Percentiles rank a stretch among this genome's conserved stretches.
Conservation (phyloP, 2,888 invertebrate genomes). For the Mermis nigrescens region DNA sequence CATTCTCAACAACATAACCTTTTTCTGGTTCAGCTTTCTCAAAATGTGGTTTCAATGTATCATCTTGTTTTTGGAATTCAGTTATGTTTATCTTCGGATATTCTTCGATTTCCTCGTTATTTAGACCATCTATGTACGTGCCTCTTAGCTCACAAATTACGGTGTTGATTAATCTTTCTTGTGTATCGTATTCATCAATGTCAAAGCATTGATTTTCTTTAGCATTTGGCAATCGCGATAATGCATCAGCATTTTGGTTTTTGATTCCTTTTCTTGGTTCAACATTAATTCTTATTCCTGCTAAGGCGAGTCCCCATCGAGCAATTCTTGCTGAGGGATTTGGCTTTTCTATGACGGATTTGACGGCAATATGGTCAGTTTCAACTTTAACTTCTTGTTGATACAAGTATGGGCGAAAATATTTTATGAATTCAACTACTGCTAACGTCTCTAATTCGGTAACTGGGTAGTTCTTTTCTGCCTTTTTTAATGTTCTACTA, state of each 20-base stretch:
- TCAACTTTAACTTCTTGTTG: neutral
- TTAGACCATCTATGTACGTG: too few relatives aligned
- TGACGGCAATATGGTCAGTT: conserved; percentile 1
- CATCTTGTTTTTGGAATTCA: too few relatives aligned
- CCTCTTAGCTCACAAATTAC: too few relatives aligned
- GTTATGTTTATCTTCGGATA: too few relatives aligned
- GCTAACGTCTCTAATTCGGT: conserved; percentile 4
- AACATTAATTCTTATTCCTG: neutral
- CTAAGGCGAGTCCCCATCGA: neutral
- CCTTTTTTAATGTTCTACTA: neutral
- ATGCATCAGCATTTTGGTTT: neutral
- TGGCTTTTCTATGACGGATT: neutral
- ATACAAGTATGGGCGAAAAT: conserved; percentile 3
- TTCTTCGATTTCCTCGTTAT: too few relatives aligned
- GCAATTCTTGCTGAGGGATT: neutral
- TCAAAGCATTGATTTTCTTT: neutral
- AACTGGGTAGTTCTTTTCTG: conserved; percentile 2
- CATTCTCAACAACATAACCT: too few relatives aligned
- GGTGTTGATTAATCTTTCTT: too few relatives aligned
- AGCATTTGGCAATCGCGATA: conserved; percentile 14
- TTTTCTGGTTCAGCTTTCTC: too few relatives aligned
- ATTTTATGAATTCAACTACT: neutral
- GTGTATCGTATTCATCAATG: neutral
- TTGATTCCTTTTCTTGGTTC: neutral
- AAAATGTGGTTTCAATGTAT: too few relatives aligned